Evolutionary conservation across 1,140 invertebrate species (phyloP), one percentile per base, ranked within the genome.

Genomic region (Ips nitidus): DNA sequence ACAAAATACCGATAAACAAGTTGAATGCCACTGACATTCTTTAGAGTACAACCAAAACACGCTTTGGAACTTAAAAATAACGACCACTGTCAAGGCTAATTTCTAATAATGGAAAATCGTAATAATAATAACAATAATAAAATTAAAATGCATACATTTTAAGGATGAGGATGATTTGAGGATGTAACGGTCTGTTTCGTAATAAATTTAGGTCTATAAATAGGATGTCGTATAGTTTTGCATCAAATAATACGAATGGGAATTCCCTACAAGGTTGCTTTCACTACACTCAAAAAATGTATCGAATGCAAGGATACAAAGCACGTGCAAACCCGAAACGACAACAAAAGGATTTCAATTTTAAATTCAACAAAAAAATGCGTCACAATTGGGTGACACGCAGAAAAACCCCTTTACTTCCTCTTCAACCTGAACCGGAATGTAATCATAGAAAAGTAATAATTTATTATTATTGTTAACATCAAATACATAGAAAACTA

Each of bases 351-450:
- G 22, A 22, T 22, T 22, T 22, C 22, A 22, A 22, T 22, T 22
- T 22, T 22, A 22, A 22, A 22, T 22, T 22, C 22, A 22, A 22
- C 22, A 50, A 50, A 50, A 50, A 50, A 50, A 2, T 50, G 45
- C 45, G 45, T 50, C 45, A 50, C 3, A 50, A 22, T 22, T 6
- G 7, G 45, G 45, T 3, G 45, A 50, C 45, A 50, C 6, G 45
- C 45, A 8, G 45, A 50, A 50, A 50, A 50, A 50, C 45, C 45
- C 45, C 45, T 50, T 50, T 50, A 50, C 45, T 50, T 50, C 45
- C 45, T 50, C 7, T 50, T 50, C 45, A 50, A 50, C 6, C 3
- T 22, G 22, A 50, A 50, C 45, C 45, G 45, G 45, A 50, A 50
- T 50, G 45, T 22, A 22, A 22, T 22, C 22, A 22, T 22, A 22